Percentiles rank a stretch among this genome's conserved stretches.
phyloP scores from a whole-genome alignment of 2,113 vertebrate genomes.

The western clawed frog (Xenopus tropicalis) region UCB_Xtro_10.0 CM004447.2:107710001-107710500 shows the following conservation, averaged over 20 bases:
- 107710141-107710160: conserved; percentile 8
- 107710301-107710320: conserved; percentile 46
- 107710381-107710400: conserved; percentile 45
- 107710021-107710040: no score
- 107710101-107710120: neutral
- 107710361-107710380: conserved; percentile 45
- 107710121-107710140: neutral
- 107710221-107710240: conserved; percentile 40
- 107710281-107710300: conserved; percentile 46
- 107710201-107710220: conserved; percentile 29
- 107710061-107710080: no score
- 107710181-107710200: conserved; percentile 13
- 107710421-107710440: conserved; percentile 34
- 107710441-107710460: conserved; percentile 41
- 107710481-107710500: neutral
- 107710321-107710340: conserved; percentile 41
- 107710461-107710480: conserved; percentile 28
- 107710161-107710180: conserved; percentile 32
- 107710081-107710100: no score
- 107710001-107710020: no score
- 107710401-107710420: conserved; percentile 39
- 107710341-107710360: conserved; percentile 37
- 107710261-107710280: conserved; percentile 42
- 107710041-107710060: no score
- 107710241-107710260: conserved; percentile 44